Evolutionary conservation across 1,140 invertebrate genomes (phyloP).

Genomic region (Formica selysi): DNA sequence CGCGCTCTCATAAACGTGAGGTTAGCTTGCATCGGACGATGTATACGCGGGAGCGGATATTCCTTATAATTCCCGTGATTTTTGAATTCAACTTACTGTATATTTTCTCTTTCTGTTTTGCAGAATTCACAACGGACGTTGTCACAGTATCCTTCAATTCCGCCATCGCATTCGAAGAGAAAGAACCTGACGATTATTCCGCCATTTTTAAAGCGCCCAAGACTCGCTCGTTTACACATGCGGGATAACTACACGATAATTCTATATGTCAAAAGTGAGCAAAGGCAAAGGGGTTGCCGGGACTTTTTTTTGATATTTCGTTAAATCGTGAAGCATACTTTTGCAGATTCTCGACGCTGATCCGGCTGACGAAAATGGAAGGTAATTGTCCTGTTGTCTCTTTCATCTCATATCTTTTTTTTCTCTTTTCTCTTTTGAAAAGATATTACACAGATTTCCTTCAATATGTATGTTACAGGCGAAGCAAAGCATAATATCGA

Average conservation of each 20-base stretch:
- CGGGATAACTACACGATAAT: no score
- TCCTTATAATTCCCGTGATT: neutral
- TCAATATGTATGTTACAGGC: constrained; percentile 56
- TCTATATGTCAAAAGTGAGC: neutral
- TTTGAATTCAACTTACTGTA: constrained; percentile 67
- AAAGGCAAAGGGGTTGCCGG: neutral
- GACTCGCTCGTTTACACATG: neutral
- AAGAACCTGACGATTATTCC: neutral
- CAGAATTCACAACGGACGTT: neutral
- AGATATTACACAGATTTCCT: neutral
- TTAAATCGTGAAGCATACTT: neutral
- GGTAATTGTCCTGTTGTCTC: constrained; percentile 15
- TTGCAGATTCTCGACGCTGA: neutral
- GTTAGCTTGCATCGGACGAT: constrained; percentile 32
- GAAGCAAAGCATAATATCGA: constrained; percentile 72
- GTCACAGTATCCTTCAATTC: neutral
- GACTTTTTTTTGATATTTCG: neutral
- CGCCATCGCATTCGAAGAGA: constrained; percentile 1
- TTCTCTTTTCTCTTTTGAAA: neutral
- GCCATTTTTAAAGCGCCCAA: constrained; percentile 52
- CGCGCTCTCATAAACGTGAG: constrained; percentile 25
- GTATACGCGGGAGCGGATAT: neutral
- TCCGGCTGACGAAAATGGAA: constrained; percentile 31
- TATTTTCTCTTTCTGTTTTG: constrained; percentile 60
- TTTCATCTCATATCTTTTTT: neutral